Base-by-base conservation (phyloP, 2,888 invertebrate species). In the Drosophila picticornis region DNA sequence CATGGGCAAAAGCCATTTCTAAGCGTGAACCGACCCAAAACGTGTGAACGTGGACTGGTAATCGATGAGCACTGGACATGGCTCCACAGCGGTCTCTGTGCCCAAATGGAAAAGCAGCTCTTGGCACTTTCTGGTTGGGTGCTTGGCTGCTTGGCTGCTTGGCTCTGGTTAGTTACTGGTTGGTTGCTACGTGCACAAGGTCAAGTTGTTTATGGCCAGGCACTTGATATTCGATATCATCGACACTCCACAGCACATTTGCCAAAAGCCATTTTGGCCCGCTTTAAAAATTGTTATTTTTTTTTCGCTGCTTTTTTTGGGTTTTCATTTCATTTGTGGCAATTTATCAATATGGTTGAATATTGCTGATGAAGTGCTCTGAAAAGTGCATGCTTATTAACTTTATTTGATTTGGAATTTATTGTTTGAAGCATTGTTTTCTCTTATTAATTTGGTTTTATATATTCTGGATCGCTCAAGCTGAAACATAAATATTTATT, bases 11-110 rank as follows among this genome's bases (percentile, higher is more conserved):
- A 53, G 59, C 65, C 83, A 50, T 67, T 61, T 62, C 71, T 34
- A 68, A 57, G 75, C 59, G 48, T 67, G 60, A 59, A 50, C 40
- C 62, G 40, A 59, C 34, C 57, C 64, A 65, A 83, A 81, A 88
- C 88, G 85, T 88, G 85, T 88, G 86, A 87, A 90, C 90, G 88
- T 85, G 87, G 85, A 88, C 72, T 64, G 85, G 79, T 85, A 90
- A 87, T 88, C 88, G 90, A 90, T 87, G 88, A 74, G 77, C 82
- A 59, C 57, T 80, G 70, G 70, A 77, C 63, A 70, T 70, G 80
- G 64, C 63, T 62, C 4, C 13, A 60, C 10, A 36, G 38, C 19
- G 2, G 62, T 9, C 38, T 56, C 16, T 13, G 36, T 38, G 63
- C 34, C 48, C 56, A 63, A 68, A 61, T 59, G 67, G 61, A 59